phyloP scores from a whole-genome alignment of 1,140 invertebrate genomes.

The Agraylea sexmaculata region DNA sequence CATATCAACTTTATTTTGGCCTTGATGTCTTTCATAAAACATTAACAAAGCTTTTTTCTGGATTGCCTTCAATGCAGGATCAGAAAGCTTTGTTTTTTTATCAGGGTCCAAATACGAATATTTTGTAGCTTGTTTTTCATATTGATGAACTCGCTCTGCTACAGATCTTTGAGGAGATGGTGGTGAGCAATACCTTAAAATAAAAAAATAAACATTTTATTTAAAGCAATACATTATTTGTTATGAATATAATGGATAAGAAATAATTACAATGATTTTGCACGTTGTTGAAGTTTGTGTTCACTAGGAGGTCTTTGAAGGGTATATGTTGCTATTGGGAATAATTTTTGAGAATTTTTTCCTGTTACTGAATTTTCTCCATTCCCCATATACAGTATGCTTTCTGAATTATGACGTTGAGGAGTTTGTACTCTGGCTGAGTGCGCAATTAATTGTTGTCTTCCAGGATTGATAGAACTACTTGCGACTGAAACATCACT shows the following conservation, averaged over 20 bases:
- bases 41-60: conserved; percentile 78
- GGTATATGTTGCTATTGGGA: conserved; percentile 48
- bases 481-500: conserved; percentile 21
- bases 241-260: no score
- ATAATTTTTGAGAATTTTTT: conserved; percentile 31
- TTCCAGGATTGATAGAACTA: conserved; percentile 24
- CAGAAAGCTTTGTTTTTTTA: conserved; percentile 61
- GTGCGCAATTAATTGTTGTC: conserved; percentile 60
- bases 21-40: conserved; percentile 69
- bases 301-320: conserved; percentile 28
- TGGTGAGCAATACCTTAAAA: conserved; percentile 27
- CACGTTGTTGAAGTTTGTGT: conserved; percentile 20
- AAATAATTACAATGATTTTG: conserved; percentile 13
- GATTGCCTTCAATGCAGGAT: conserved; percentile 71
- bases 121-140: conserved; percentile 52
- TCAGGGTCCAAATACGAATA: conserved; percentile 63
- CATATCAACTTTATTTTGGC: conserved; percentile 9
- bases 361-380: conserved; percentile 7
- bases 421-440: conserved; percentile 69
- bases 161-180: conserved; percentile 49
- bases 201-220: conserved; percentile 3
- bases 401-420: conserved; percentile 69
- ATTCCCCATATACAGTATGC: conserved; percentile 55
- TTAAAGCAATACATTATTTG: neutral
- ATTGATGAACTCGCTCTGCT: conserved; percentile 61